A percentile compares a stretch with the other conserved stretches of the same genome.
Evolutionary conservation across 2,797 vertebrate species (phyloP).

Genomic region (Erethizon dorsatum): DNA sequence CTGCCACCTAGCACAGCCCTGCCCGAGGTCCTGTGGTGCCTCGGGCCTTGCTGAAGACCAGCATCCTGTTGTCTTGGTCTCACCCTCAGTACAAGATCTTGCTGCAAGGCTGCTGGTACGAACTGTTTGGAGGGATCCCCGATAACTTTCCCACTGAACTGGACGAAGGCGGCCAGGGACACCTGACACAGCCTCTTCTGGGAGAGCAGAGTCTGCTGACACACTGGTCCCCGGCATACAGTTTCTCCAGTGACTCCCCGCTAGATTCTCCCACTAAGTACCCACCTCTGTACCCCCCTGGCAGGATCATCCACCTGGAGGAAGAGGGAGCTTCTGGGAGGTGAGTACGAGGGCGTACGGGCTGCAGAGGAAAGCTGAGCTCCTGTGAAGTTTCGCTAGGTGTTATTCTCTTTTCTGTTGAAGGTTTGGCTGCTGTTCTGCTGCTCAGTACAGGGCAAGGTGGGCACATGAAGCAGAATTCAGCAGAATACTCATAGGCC

Average conservation of each 20-base stretch:
- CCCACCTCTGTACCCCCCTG: conserved; percentile 94
- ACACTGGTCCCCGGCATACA: conserved; percentile 92
- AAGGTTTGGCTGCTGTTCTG: conserved; percentile 93
- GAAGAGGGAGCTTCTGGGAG: conserved; percentile 93
- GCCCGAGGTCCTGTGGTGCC: no score
- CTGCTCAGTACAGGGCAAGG: conserved; percentile 91
- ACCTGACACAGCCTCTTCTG: conserved; percentile 94
- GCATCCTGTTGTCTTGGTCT: fast-evolving
- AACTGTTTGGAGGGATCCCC: conserved; percentile 95
- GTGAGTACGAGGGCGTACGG: conserved; percentile 84
- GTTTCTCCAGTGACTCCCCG: conserved; percentile 92
- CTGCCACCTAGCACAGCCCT: background rate
- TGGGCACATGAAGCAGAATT: conserved; percentile 95
- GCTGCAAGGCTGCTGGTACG: conserved; percentile 96
- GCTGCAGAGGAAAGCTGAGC: background rate
- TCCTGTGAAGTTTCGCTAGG: no score
- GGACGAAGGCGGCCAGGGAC: conserved; percentile 91
- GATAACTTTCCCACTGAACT: conserved; percentile 95
- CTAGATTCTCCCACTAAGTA: conserved; percentile 89
- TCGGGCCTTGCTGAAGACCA: background rate
- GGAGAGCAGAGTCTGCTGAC: conserved; percentile 95
- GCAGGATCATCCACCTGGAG: conserved; percentile 94
- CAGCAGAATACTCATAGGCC: conserved; percentile 95
- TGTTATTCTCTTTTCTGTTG: background rate
- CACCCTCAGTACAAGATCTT: conserved; percentile 95